A percentile compares a stretch with the other conserved stretches of the same genome.
These are phyloP conservation scores for Laothoe populi DNA, from an alignment of 2,888 invertebrate species.

Conservation along the genomic window DNA sequence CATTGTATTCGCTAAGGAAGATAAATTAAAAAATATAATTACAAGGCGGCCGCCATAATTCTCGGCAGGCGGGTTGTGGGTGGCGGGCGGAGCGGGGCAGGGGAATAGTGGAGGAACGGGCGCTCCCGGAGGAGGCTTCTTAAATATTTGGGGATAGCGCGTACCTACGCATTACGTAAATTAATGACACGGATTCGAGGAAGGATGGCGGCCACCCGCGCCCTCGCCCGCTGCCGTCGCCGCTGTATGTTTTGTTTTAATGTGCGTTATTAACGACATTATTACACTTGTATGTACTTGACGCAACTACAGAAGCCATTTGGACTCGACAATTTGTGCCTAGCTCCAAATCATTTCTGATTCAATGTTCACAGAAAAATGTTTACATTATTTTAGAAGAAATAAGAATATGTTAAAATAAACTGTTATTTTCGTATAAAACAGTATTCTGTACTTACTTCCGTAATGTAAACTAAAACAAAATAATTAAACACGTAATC, in stretches of 20 bases:
- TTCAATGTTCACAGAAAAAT: background rate
- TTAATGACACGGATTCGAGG: constrained; percentile 86
- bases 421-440: too few species aligned
- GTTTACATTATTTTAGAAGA: background rate
- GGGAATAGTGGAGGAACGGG: constrained; percentile 81
- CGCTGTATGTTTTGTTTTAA: constrained; percentile 84
- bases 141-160: constrained; percentile 86
- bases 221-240: constrained; percentile 55
- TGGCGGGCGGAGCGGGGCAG: constrained; percentile 57
- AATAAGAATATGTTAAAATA: background rate
- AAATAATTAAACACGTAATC: too few species aligned
- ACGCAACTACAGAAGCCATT: constrained; percentile 58
- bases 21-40: constrained; percentile 90
- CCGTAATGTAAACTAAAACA: too few species aligned
- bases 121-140: constrained; percentile 85
- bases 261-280: constrained; percentile 83
- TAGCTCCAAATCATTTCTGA: constrained; percentile 8
- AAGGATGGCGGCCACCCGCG: constrained; percentile 80
- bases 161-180: constrained; percentile 86
- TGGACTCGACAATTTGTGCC: background rate
- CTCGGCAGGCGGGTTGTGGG: constrained; percentile 78
- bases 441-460: too few species aligned
- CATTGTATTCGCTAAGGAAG: constrained; percentile 87
- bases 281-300: constrained; percentile 82
- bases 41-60: constrained; percentile 87